Evolutionary conservation across 2,113 vertebrate species (phyloP).

Genomic region (Chionis minor): DNA sequence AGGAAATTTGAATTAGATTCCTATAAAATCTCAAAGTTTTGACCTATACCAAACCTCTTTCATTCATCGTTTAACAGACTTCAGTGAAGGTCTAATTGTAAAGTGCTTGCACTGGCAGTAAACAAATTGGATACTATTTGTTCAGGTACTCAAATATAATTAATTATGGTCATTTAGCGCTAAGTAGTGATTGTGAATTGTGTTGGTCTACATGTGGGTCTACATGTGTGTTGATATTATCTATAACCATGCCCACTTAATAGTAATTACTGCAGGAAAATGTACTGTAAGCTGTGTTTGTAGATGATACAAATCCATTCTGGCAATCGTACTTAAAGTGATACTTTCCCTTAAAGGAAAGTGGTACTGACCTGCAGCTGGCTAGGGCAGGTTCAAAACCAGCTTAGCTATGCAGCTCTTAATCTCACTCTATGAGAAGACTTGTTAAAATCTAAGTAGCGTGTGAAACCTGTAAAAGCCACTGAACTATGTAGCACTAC

Average conservation of each 20-base stretch:
- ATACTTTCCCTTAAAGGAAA: neutral
- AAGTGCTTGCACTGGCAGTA: neutral
- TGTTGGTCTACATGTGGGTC: neutral
- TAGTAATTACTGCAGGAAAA: neutral
- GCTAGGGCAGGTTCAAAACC: neutral
- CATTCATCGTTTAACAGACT: neutral
- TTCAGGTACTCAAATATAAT: neutral
- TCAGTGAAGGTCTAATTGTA: neutral
- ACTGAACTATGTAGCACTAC: neutral
- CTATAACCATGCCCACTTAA: neutral
- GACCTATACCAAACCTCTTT: neutral
- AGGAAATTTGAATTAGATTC: neutral
- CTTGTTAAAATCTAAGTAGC: neutral
- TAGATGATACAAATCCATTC: neutral
- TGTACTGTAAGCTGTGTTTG: neutral
- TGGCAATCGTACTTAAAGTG: neutral
- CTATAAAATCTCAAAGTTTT: neutral
- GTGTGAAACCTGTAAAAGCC: neutral
- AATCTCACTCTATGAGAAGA: neutral
- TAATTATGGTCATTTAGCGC: neutral
- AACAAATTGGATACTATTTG: neutral
- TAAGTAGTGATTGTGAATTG: neutral
- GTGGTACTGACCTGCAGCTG: neutral
- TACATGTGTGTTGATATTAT: neutral
- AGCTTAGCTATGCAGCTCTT: neutral